Conservation (phyloP, 2,113 vertebrate species). For the Beaufortia kweichowensis region DNA sequence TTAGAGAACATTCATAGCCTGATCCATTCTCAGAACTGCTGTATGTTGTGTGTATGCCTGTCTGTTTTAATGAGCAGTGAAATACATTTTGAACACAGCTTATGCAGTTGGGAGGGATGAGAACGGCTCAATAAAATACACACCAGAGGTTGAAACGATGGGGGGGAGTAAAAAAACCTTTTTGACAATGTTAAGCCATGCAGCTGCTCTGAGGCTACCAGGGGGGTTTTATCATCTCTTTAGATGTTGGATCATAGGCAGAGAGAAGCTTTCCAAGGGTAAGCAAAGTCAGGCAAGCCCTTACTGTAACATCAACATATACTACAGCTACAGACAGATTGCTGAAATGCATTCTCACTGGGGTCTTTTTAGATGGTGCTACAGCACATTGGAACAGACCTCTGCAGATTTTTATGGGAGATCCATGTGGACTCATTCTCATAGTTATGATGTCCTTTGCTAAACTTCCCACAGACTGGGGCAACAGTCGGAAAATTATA, state of each 20-base stretch:
- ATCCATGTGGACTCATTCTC: background rate
- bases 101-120: conserved; percentile 75
- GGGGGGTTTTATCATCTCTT: conserved; percentile 80
- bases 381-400: conserved; percentile 13
- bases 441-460: background rate
- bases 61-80: conserved; percentile 75
- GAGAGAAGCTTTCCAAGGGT: conserved; percentile 78
- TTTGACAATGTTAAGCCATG: conserved; percentile 83
- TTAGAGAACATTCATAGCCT: conserved; percentile 47
- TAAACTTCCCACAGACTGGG: background rate
- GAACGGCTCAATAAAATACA: conserved; percentile 83
- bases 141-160: conserved; percentile 78
- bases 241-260: conserved; percentile 81
- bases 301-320: conserved; percentile 74
- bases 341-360: conserved; percentile 18
- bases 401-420: background rate
- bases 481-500: background rate
- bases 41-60: conserved; percentile 66
- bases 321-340: conserved; percentile 37
- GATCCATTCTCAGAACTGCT: conserved; percentile 61
- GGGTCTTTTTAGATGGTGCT: conserved; percentile 15
- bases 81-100: conserved; percentile 79
- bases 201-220: conserved; percentile 79
- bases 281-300: conserved; percentile 77
- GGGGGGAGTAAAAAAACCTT: conserved; percentile 77